Evolutionary conservation across 2,113 vertebrate genomes (phyloP).

Genomic region (Trichechus manatus): DNA sequence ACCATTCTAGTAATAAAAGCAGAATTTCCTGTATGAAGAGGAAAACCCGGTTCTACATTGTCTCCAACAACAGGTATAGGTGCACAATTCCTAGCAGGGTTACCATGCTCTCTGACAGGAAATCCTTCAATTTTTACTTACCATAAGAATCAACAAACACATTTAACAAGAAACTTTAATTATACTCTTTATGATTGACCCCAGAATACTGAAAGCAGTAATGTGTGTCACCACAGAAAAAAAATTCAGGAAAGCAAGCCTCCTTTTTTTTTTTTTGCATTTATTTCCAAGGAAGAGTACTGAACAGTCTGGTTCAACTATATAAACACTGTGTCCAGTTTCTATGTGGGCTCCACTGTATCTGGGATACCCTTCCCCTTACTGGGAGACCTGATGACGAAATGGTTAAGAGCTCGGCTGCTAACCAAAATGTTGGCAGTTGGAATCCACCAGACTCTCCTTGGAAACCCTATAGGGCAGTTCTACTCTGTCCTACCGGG

Average conservation of each 20-base stretch:
- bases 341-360: background rate
- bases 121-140: background rate
- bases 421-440: too few relatives aligned
- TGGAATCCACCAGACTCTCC: too few relatives aligned
- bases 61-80: background rate
- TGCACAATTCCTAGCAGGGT: background rate
- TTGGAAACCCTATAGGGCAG: too few relatives aligned
- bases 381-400: background rate
- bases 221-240: background rate
- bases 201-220: slow-evolving; percentile 7
- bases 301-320: background rate
- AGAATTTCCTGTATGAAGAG: background rate
- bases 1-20: background rate
- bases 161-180: background rate
- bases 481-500: too few relatives aligned
- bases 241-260: background rate
- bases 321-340: background rate
- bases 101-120: background rate
- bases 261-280: background rate
- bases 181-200: background rate
- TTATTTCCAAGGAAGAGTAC: background rate
- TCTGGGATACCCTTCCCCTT: background rate
- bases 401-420: too few relatives aligned
- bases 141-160: background rate
- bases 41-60: background rate